These are phyloP conservation scores for Acrocephalus scirpaceus DNA, from an alignment of 2,797 vertebrate species.

Conservation along the genomic window DNA sequence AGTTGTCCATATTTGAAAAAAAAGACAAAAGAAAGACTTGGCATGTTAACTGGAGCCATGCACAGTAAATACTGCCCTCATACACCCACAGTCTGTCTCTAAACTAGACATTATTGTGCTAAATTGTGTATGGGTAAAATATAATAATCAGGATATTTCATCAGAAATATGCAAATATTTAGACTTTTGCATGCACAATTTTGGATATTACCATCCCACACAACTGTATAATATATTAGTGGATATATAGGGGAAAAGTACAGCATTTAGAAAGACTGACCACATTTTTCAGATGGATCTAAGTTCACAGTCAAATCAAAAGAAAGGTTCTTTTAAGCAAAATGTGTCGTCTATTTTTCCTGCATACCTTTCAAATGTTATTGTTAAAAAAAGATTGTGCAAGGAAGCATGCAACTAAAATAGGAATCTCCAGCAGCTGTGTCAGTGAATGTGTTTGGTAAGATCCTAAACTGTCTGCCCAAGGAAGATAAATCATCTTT, in stretches of 20 bases:
- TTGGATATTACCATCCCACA: not conserved
- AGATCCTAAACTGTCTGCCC: not conserved
- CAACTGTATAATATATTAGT: not conserved
- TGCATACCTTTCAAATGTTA: not conserved
- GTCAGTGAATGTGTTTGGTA: not conserved
- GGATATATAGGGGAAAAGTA: not conserved
- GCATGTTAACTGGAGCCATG: not conserved
- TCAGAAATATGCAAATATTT: conserved; percentile 2
- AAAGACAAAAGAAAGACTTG: not conserved
- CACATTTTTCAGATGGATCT: not conserved
- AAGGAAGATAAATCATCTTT: not conserved
- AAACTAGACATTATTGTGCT: not conserved
- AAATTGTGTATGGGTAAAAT: not conserved
- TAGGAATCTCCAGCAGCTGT: not conserved
- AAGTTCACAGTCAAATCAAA: not conserved
- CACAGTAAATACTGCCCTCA: not conserved
- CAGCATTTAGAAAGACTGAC: not conserved
- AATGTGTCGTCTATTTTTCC: not conserved
- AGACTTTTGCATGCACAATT: not conserved
- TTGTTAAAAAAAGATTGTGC: not conserved
- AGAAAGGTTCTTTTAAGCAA: not conserved
- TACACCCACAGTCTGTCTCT: not conserved
- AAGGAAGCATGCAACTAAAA: not conserved
- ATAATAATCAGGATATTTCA: not conserved
- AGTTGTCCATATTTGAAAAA: not conserved